Conservation (phyloP, 2,113 vertebrate species). For the Pimephales promelas region DNA sequence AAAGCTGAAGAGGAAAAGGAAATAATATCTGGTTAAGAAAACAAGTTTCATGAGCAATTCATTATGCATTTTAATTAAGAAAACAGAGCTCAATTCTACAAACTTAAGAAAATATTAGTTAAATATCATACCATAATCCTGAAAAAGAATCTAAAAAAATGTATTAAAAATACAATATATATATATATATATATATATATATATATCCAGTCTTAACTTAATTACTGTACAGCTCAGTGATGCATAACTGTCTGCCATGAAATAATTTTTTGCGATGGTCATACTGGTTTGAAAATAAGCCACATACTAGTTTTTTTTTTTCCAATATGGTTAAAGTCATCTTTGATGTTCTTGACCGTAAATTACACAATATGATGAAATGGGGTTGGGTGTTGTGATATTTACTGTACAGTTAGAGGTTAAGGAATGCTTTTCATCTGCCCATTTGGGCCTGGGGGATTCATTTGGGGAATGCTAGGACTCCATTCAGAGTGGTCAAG, state of each 20-base stretch:
- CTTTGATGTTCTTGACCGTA: conserved; percentile 46
- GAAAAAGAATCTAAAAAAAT: background rate
- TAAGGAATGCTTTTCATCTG: conserved; percentile 61
- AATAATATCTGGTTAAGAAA: conserved; percentile 9
- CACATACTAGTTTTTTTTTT: background rate
- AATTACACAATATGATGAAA: conserved; percentile 54
- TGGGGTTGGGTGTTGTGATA: conserved; percentile 48
- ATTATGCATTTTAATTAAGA: conserved; percentile 36
- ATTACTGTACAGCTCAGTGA: no score
- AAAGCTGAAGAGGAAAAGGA: background rate
- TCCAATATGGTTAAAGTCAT: background rate
- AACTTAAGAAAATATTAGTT: background rate
- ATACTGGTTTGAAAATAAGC: conserved; percentile 18
- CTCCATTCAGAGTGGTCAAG: conserved; percentile 48
- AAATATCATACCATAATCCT: background rate
- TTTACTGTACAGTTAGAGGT: conserved; percentile 55
- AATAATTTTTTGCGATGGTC: background rate
- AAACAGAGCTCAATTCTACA: conserved; percentile 48
- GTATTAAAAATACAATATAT: background rate
- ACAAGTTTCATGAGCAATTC: conserved; percentile 64
- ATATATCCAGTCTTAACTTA: no score
- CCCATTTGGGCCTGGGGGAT: conserved; percentile 55
- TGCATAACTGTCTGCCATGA: background rate
- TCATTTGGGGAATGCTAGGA: conserved; percentile 45
- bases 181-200: no score